A percentile compares a stretch with the other conserved stretches of the same genome.
Evolutionary conservation across 35 echinoderm and acorn worm species (phyloP).

Genomic region (Nesometra sesokonis): DNA sequence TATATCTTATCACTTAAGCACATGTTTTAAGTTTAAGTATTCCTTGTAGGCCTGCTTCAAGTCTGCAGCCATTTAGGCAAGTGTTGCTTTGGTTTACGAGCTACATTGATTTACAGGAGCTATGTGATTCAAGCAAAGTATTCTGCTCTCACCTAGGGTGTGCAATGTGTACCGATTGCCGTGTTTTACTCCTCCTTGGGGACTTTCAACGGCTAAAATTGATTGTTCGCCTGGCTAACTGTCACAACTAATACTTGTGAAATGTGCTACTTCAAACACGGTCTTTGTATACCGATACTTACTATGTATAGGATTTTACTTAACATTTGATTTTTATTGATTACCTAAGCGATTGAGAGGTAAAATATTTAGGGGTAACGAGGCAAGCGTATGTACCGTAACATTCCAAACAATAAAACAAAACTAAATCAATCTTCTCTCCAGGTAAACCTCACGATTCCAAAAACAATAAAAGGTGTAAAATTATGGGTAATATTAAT

Average conservation of each 20-base stretch:
- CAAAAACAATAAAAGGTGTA: too few relatives aligned
- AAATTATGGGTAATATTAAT: too few relatives aligned
- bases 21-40: conserved; percentile 1
- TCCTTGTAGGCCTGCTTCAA: not conserved
- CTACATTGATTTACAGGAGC: not conserved
- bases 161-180: not conserved
- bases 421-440: not conserved
- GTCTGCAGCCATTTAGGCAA: not conserved
- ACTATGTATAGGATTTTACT: not conserved
- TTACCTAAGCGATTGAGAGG: not conserved
- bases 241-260: not conserved
- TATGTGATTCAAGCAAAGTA: not conserved
- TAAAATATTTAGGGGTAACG: not conserved
- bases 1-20: not conserved
- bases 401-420: not conserved
- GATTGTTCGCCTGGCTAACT: not conserved
- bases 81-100: not conserved
- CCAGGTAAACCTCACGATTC: too few relatives aligned
- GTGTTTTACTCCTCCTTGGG: not conserved
- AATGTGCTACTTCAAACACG: not conserved
- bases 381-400: not conserved
- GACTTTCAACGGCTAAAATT: not conserved
- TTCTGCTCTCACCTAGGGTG: not conserved
- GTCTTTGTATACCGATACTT: not conserved
- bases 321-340: not conserved